phyloP scores from a whole-genome alignment of 2,113 vertebrate species.

The Fregata magnificens region DNA sequence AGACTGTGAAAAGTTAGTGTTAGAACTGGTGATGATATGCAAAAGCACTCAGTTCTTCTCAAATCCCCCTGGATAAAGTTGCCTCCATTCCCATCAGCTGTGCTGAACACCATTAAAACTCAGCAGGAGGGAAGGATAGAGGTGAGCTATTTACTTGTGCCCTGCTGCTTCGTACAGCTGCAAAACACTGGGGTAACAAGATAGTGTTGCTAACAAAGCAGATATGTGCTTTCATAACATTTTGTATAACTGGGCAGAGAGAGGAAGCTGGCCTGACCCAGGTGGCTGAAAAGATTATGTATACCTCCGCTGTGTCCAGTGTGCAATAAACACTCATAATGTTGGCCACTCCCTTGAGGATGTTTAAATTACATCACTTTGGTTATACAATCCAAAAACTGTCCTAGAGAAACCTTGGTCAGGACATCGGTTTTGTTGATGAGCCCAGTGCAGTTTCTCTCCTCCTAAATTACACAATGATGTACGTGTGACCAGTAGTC shows the following conservation, averaged over 20 bases:
- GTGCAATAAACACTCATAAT: not conserved
- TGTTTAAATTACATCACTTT: not conserved
- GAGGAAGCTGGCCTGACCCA: not conserved
- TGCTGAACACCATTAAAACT: not conserved
- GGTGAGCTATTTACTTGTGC: not conserved
- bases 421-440: not conserved
- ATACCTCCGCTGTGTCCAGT: not conserved
- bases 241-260: not conserved
- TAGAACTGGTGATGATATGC: not conserved
- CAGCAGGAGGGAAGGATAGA: not conserved
- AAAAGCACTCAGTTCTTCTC: not conserved
- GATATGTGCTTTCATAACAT: not conserved
- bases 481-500: not conserved
- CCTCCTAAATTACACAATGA: not conserved
- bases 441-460: not conserved
- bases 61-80: not conserved
- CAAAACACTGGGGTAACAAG: not conserved
- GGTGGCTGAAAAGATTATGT: not conserved
- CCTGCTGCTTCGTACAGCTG: not conserved
- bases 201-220: not conserved
- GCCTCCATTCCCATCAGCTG: not conserved
- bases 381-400: not conserved
- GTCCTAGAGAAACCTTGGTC: not conserved
- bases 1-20: not conserved
- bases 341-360: not conserved